Conservation (phyloP, 2,888 invertebrate species). For the Nomada ferruginata region DNA sequence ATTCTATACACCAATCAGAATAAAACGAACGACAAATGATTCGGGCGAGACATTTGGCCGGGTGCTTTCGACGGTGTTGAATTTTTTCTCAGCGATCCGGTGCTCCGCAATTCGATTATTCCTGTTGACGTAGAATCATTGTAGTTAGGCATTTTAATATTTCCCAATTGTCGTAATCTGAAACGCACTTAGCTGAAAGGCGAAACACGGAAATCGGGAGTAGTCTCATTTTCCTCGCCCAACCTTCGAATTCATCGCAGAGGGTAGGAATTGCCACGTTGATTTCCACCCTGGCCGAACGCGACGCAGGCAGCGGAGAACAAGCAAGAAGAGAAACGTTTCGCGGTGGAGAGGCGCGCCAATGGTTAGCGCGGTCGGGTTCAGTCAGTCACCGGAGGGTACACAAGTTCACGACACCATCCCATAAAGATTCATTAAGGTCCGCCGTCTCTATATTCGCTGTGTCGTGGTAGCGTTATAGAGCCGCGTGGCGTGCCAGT, state of each 20-base stretch:
- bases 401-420: conserved; percentile 84
- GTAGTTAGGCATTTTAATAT: too few species aligned
- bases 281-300: conserved; percentile 4
- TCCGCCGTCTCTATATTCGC: conserved; percentile 81
- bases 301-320: neutral
- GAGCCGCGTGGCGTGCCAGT: conserved; percentile 73
- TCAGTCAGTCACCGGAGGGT: conserved; percentile 83
- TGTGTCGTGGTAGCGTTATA: conserved; percentile 82
- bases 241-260: neutral
- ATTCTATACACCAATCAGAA: neutral
- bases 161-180: too few species aligned
- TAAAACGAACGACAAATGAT: too few species aligned
- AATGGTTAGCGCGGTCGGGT: conserved; percentile 78
- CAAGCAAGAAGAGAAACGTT: conserved; percentile 27
- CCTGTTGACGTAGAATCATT: too few species aligned
- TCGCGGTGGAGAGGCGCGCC: conserved; percentile 70
- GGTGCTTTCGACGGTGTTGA: too few species aligned
- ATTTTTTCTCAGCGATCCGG: too few species aligned
- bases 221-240: too few species aligned
- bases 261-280: neutral
- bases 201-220: too few species aligned
- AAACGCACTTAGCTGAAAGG: too few species aligned
- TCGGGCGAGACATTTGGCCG: too few species aligned
- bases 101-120: too few species aligned
- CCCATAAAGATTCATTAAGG: conserved; percentile 84